Percentiles rank a stretch among this genome's conserved stretches.
These are phyloP conservation scores for Pangasianodon gigas DNA, from an alignment of 2,113 vertebrate species.

Conservation along the genomic window DNA sequence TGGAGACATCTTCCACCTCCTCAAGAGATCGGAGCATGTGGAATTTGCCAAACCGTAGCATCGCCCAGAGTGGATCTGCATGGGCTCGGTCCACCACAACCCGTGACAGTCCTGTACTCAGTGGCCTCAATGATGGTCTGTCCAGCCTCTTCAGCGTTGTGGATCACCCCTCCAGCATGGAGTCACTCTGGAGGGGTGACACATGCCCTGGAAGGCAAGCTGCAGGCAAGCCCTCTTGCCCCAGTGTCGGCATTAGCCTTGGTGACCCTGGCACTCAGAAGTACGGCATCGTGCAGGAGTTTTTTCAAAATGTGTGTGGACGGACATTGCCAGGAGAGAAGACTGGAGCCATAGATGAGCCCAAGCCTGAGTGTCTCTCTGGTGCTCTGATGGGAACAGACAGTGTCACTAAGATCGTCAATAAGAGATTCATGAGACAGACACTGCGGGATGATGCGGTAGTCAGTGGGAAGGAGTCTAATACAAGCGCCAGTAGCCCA, in stretches of 20 bases:
- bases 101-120: conserved; percentile 92
- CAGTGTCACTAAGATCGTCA: conserved; percentile 80
- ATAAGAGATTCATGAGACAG: conserved; percentile 87
- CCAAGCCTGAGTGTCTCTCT: conserved; percentile 72
- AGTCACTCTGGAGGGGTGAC: conserved; percentile 87
- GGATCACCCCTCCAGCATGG: conserved; percentile 88
- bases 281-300: conserved; percentile 89
- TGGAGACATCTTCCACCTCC: conserved; percentile 71
- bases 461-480: conserved; percentile 68
- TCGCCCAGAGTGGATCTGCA: conserved; percentile 85
- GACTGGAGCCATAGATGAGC: conserved; percentile 71
- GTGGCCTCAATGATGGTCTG: conserved; percentile 89
- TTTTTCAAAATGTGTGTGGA: conserved; percentile 86
- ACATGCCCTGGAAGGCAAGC: conserved; percentile 67
- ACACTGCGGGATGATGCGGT: conserved; percentile 78
- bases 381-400: conserved; percentile 71
- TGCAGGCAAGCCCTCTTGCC: conserved; percentile 70
- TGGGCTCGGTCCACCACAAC: conserved; percentile 99
- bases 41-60: conserved; percentile 86
- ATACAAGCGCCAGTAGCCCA: conserved; percentile 64
- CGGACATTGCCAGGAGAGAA: conserved; percentile 57
- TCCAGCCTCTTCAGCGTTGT: conserved; percentile 97
- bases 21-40: conserved; percentile 91
- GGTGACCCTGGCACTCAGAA: conserved; percentile 78
- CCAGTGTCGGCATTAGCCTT: conserved; percentile 33